Evolutionary conservation across 64 coral and sea anemone species (phyloP).

Genomic region (Hydrozoanthus tunicans): DNA sequence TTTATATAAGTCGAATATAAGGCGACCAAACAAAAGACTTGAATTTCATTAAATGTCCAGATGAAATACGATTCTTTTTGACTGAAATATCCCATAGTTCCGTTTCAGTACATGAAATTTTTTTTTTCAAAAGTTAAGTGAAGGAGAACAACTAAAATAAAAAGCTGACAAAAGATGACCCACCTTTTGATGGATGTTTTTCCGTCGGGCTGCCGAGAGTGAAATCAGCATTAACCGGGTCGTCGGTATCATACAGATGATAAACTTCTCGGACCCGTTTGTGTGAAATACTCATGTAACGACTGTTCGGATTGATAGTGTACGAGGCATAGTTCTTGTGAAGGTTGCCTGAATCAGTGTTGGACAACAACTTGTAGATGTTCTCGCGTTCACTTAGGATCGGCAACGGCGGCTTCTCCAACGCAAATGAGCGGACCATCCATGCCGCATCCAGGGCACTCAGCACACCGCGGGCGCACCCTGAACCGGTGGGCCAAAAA

Average conservation of each 20-base stretch:
- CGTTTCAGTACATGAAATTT: background rate
- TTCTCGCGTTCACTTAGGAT: conserved; percentile 94
- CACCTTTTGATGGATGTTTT: conserved; percentile 36
- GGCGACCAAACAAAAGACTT: too few species aligned
- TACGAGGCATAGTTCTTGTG: conserved; percentile 89
- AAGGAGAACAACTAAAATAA: background rate
- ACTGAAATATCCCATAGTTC: too few species aligned
- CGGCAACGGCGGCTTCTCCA: conserved; percentile 90
- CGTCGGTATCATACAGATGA: conserved; percentile 94
- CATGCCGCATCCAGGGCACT: conserved; percentile 96
- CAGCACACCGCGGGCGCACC: conserved; percentile 96
- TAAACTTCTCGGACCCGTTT: conserved; percentile 85
- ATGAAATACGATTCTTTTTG: too few species aligned
- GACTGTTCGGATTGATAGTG: conserved; percentile 84
- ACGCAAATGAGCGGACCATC: conserved; percentile 95
- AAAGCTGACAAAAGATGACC: background rate
- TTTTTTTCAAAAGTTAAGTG: background rate
- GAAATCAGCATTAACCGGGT: conserved; percentile 93
- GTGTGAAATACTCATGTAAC: conserved; percentile 82
- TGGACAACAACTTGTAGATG: conserved; percentile 88
- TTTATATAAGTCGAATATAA: too few species aligned
- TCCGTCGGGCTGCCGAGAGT: conserved; percentile 75
- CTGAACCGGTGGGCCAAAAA: conserved; percentile 99
- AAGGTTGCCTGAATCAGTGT: conserved; percentile 80
- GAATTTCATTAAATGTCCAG: too few species aligned